phyloP scores from a whole-genome alignment of 2,888 invertebrate genomes.

The Prosapia bicincta region DNA sequence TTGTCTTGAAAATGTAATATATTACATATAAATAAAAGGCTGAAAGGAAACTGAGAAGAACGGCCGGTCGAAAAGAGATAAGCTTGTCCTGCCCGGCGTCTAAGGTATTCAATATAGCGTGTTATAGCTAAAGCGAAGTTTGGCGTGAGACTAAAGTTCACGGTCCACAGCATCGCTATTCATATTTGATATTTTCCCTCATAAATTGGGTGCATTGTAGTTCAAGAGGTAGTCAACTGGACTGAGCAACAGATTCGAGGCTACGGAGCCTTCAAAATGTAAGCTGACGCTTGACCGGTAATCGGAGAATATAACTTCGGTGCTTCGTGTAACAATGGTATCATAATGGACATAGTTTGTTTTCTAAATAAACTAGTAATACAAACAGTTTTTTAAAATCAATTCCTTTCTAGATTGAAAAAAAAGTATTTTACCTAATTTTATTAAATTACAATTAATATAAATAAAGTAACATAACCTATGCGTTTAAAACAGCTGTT shows the following conservation, averaged over 20 bases:
- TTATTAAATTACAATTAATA: too few species aligned
- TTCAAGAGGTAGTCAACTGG: neutral
- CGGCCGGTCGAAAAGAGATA: neutral
- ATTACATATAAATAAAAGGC: neutral
- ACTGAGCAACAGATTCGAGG: neutral
- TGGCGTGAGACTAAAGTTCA: neutral
- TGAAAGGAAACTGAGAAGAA: neutral
- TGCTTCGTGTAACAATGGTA: too few species aligned
- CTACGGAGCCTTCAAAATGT: neutral
- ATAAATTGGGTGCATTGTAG: neutral
- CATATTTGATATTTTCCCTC: neutral
- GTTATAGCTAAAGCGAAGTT: too few species aligned
- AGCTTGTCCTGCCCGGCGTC: neutral
- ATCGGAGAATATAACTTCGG: too few species aligned
- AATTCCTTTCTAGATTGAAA: too few species aligned
- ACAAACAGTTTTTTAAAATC: too few species aligned
- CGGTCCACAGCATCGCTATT: neutral
- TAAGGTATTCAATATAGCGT: neutral
- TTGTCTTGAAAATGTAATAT: neutral
- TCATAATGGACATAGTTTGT: too few species aligned
- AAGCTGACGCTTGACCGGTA: neutral
- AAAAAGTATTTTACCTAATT: too few species aligned
- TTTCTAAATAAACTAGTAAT: too few species aligned
- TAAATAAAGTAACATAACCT: too few species aligned
- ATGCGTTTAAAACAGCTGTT: too few species aligned